Percentiles rank a stretch among this genome's conserved stretches.
Evolutionary conservation across 1,140 invertebrate species (phyloP).

Genomic region (Dufourea novaeangliae): DNA sequence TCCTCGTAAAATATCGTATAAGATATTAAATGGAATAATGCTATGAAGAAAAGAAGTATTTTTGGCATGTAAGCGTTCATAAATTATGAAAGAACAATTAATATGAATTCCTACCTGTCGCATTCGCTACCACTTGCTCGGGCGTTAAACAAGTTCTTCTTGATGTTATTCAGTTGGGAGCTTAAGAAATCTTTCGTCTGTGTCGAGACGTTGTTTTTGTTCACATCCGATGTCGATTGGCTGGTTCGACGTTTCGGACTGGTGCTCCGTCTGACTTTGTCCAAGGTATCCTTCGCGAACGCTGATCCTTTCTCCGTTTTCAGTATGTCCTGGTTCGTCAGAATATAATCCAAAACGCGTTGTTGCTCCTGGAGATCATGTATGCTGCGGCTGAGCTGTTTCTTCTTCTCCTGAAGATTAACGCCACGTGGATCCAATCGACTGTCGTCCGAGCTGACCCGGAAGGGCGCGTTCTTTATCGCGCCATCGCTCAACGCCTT

Average conservation of each 20-base stretch:
- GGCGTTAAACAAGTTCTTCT: conserved; percentile 27
- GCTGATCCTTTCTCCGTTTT: conserved; percentile 64
- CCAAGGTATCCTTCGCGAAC: conserved; percentile 56
- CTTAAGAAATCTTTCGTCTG: conserved; percentile 29
- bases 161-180: conserved; percentile 27
- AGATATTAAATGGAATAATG: too few relatives aligned
- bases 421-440: conserved; percentile 25
- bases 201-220: conserved; percentile 39
- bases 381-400: conserved; percentile 71
- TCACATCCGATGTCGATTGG: conserved; percentile 4
- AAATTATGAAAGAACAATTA: too few relatives aligned
- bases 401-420: conserved; percentile 63
- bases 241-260: conserved; percentile 23
- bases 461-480: conserved; percentile 52
- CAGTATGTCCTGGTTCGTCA: conserved; percentile 68
- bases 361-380: conserved; percentile 74
- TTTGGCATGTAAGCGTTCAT: too few relatives aligned
- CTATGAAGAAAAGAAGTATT: too few relatives aligned
- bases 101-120: conserved; percentile 26
- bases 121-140: conserved; percentile 9
- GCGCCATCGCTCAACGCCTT: conserved; percentile 77
- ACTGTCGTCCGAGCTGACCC: neutral
- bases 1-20: too few relatives aligned
- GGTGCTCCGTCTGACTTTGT: conserved; percentile 45
- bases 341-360: conserved; percentile 71